Evolutionary conservation across 2,113 vertebrate genomes (phyloP).

Genomic region (Eleginops maclovinus): DNA sequence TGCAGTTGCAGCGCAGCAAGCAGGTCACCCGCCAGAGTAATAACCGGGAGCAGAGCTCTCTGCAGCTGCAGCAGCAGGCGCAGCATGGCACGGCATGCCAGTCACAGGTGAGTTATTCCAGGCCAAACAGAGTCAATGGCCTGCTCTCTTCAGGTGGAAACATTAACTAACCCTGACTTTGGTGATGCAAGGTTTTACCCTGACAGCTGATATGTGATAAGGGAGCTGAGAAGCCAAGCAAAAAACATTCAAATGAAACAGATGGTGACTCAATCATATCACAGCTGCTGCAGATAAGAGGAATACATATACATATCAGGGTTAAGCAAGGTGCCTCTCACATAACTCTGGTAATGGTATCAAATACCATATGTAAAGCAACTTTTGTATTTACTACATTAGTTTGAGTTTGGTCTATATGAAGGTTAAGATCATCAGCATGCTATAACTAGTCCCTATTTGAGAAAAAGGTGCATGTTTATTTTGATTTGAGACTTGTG

Average conservation of each 20-base stretch:
- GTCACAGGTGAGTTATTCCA: conserved; percentile 65
- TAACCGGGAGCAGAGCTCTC: conserved; percentile 90
- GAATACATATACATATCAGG: background rate
- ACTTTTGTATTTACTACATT: background rate
- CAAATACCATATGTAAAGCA: background rate
- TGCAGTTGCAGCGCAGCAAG: conserved; percentile 94
- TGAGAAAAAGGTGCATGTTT: background rate
- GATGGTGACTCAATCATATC: conserved; percentile 16
- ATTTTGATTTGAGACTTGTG: background rate
- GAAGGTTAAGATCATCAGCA: background rate
- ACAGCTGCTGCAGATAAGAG: conserved; percentile 18
- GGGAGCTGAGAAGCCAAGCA: no score
- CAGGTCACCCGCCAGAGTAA: conserved; percentile 90
- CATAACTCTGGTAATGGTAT: background rate
- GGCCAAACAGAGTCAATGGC: background rate
- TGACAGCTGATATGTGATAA: conserved; percentile 16
- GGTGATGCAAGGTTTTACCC: conserved; percentile 33
- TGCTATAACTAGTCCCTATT: background rate
- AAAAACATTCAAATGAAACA: conserved; percentile 20
- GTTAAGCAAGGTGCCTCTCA: background rate
- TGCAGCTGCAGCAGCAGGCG: conserved; percentile 59
- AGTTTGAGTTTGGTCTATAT: background rate
- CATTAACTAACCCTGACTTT: conserved; percentile 34
- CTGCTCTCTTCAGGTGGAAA: conserved; percentile 26
- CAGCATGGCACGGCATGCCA: conserved; percentile 50